A percentile compares a stretch with the other conserved stretches of the same genome.
Conservation (phyloP, 1,140 invertebrate species). For the Pissodes strobi region DNA sequence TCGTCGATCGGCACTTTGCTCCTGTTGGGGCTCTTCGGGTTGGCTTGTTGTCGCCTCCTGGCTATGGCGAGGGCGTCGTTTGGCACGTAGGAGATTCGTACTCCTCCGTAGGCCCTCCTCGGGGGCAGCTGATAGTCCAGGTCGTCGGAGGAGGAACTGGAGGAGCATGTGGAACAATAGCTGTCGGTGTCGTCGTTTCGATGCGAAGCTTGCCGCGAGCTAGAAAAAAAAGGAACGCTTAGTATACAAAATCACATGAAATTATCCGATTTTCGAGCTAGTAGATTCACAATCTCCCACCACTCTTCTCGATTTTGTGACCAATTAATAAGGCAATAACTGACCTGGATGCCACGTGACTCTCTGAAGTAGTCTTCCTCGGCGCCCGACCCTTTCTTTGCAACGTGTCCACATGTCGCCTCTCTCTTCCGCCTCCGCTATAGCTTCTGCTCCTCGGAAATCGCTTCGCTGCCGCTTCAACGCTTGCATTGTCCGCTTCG, state of each 20-base stretch:
- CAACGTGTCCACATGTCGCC: slow-evolving; percentile 47
- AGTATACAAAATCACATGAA: too few species aligned
- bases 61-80: slow-evolving; percentile 84
- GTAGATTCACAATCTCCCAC: too few species aligned
- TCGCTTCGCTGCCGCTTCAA: slow-evolving; percentile 44
- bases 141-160: slow-evolving; percentile 80
- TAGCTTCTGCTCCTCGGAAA: slow-evolving; percentile 57
- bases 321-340: too few species aligned
- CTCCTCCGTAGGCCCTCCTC: slow-evolving; percentile 80
- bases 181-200: slow-evolving; percentile 71
- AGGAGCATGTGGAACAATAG: slow-evolving; percentile 86
- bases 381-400: slow-evolving; percentile 49
- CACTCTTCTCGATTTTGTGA: too few species aligned
- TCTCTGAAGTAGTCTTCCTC: slow-evolving; percentile 49
- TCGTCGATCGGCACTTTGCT: slow-evolving; percentile 3
- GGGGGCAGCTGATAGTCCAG: slow-evolving; percentile 81
- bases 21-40: slow-evolving; percentile 35
- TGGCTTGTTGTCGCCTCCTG: slow-evolving; percentile 63
- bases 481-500: slow-evolving; percentile 55
- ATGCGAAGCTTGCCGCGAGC: slow-evolving; percentile 11
- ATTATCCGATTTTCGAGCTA: too few species aligned
- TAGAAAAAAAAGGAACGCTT: neutral
- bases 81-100: slow-evolving; percentile 86
- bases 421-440: slow-evolving; percentile 42
- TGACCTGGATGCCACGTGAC: slow-evolving; percentile 25